Conservation (phyloP, 2,113 vertebrate genomes). For the Pelusios castaneus region DNA sequence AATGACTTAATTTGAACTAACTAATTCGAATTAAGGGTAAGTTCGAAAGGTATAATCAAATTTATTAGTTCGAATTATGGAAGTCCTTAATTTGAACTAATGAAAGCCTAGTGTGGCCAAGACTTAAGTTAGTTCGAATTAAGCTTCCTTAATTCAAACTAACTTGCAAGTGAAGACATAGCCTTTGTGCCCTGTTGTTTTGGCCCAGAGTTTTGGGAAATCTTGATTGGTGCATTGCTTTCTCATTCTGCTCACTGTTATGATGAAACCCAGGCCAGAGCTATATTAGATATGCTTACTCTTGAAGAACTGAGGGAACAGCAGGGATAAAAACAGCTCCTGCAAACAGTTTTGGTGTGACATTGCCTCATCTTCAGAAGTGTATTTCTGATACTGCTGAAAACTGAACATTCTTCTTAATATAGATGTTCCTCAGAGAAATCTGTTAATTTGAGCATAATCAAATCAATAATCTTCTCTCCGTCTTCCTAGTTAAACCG, state of each 20-base stretch:
- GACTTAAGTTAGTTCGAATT: too few relatives aligned
- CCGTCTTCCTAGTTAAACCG: neutral
- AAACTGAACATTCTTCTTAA: slow-evolving; percentile 30
- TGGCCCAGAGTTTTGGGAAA: neutral
- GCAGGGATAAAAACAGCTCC: neutral
- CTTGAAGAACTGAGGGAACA: neutral
- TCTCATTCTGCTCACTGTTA: neutral
- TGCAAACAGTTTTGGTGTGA: neutral
- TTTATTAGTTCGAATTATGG: too few relatives aligned
- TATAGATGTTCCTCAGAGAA: slow-evolving; percentile 10
- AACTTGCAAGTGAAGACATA: too few relatives aligned
- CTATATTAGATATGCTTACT: neutral
- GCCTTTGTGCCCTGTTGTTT: neutral
- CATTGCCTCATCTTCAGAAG: neutral
- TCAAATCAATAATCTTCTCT: slow-evolving; percentile 30
- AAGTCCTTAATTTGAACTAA: too few relatives aligned
- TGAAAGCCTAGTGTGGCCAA: too few relatives aligned
- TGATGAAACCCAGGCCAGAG: slow-evolving; percentile 10
- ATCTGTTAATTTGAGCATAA: slow-evolving; percentile 9
- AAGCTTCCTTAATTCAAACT: too few relatives aligned
- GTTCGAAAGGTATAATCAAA: too few relatives aligned
- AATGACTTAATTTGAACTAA: too few relatives aligned
- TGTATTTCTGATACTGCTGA: neutral
- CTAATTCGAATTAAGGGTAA: too few relatives aligned
- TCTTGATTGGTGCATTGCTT: neutral